A percentile compares a stretch with the other conserved stretches of the same genome.
These are phyloP conservation scores for Dissostichus mawsoni DNA, from an alignment of 2,113 vertebrate species.

Conservation along the genomic window DNA sequence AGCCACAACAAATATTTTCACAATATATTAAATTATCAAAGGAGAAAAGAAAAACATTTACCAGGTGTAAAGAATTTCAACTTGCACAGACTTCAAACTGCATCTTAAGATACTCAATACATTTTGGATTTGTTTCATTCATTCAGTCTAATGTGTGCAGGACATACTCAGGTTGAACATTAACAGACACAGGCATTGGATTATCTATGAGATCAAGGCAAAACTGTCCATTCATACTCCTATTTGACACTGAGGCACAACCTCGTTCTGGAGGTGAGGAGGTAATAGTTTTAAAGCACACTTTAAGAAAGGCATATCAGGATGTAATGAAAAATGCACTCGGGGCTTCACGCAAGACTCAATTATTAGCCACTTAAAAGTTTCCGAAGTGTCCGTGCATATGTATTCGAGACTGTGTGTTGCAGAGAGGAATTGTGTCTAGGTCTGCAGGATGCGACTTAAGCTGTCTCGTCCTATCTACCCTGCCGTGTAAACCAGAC, in stretches of 20 bases:
- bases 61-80: background rate
- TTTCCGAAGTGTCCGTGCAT: slow-evolving; percentile 52
- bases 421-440: slow-evolving; percentile 21
- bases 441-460: slow-evolving; percentile 11
- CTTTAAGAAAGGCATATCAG: slow-evolving; percentile 63
- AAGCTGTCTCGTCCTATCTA: slow-evolving; percentile 31
- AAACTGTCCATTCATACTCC: slow-evolving; percentile 47
- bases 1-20: background rate
- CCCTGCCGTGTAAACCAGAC: slow-evolving; percentile 29
- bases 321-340: slow-evolving; percentile 43
- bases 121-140: slow-evolving; percentile 37
- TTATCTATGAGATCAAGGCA: slow-evolving; percentile 59
- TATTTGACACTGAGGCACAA: slow-evolving; percentile 53
- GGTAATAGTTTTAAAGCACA: slow-evolving; percentile 67
- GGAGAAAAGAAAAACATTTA: background rate
- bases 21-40: background rate
- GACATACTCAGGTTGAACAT: slow-evolving; percentile 49
- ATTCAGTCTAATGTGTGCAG: slow-evolving; percentile 30
- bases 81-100: slow-evolving; percentile 25
- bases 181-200: slow-evolving; percentile 64
- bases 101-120: slow-evolving; percentile 24
- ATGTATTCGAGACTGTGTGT: slow-evolving; percentile 23
- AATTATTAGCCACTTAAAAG: background rate
- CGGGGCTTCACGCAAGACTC: slow-evolving; percentile 18
- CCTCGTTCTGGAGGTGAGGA: slow-evolving; percentile 46